phyloP scores from a whole-genome alignment of 1,140 invertebrate genomes.

The Drosophila eugracilis region DNA sequence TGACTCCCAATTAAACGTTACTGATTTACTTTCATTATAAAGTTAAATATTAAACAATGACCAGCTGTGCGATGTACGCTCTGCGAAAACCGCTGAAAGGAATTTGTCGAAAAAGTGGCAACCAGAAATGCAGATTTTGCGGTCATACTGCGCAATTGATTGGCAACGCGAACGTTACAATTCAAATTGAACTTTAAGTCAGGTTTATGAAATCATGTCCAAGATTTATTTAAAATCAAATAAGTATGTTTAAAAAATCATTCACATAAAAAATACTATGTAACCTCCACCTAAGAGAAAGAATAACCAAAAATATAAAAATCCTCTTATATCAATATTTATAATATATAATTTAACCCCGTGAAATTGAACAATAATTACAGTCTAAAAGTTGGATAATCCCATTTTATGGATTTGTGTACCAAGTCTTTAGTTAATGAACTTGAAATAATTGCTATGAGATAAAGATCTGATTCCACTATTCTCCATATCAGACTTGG shows the following conservation, averaged over 20 bases:
- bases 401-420: too few relatives aligned
- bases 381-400: too few relatives aligned
- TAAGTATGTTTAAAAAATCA: too few relatives aligned
- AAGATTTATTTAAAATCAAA: too few relatives aligned
- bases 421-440: too few relatives aligned
- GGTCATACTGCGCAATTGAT: slow-evolving; percentile 10
- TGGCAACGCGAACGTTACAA: neutral
- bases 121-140: neutral
- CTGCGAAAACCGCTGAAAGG: neutral
- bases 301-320: too few relatives aligned
- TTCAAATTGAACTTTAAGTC: neutral
- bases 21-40: slow-evolving; percentile 4
- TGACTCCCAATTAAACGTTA: neutral
- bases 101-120: neutral
- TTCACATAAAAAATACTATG: neutral
- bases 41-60: slow-evolving; percentile 16
- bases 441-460: too few relatives aligned
- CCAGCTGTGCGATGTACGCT: slow-evolving; percentile 17
- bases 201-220: too few relatives aligned
- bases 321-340: too few relatives aligned
- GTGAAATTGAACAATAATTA: too few relatives aligned
- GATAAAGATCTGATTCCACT: neutral
- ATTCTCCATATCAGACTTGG: neutral
- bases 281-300: too few relatives aligned
- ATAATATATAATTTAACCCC: too few relatives aligned